Base-by-base conservation (phyloP, 2,797 vertebrate species). In the Anableps anableps region DNA sequence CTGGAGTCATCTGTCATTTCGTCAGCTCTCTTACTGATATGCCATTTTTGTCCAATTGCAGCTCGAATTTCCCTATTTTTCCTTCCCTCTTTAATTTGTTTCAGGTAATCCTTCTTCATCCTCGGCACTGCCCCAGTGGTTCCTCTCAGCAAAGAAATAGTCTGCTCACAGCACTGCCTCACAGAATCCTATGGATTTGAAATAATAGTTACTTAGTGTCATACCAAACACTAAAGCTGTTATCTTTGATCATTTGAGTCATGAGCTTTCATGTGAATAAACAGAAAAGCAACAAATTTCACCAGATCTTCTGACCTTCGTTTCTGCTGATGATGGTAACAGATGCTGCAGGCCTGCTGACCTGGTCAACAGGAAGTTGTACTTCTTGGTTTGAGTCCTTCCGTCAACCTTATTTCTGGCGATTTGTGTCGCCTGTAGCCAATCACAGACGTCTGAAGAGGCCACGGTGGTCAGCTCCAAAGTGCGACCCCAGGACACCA, bases 401-500 rank as follows among this genome's bases (percentile, higher is more conserved):
- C 64, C 77, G 6, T 43, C 53, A 60, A 16, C 60, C 41, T n/a
- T 47, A 4, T 66, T 43, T 58, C 64, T 66, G 8, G 34, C 34
- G 26, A 74, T 80, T 19, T 88, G 84, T 9, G 88, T 90, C 48
- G 64, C 72, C 82, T 91, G 80, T 78, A 97, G 91, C 96, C 96
- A 97, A 76, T 92, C 83, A 75, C 95, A 96, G 82, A 95, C 31
- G 8, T 91, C 92, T 6, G 75, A 45, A 9, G 90, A 81, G 23
- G 87, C 88, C 13, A 88, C 81, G 9, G 94, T 90, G 7, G 96
- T 93, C 91, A 97, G 94, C 92, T 97, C 96, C 91, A 97, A 86
- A 0, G 94, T 95, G 23, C 82, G 89, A 77, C 96, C 96, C 97
- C 96, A 96, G 1, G 95, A 95, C 23, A 94, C 95, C 88, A 97